Conservation (phyloP, 2,113 vertebrate species). For the Xiphophorus couchianus region DNA sequence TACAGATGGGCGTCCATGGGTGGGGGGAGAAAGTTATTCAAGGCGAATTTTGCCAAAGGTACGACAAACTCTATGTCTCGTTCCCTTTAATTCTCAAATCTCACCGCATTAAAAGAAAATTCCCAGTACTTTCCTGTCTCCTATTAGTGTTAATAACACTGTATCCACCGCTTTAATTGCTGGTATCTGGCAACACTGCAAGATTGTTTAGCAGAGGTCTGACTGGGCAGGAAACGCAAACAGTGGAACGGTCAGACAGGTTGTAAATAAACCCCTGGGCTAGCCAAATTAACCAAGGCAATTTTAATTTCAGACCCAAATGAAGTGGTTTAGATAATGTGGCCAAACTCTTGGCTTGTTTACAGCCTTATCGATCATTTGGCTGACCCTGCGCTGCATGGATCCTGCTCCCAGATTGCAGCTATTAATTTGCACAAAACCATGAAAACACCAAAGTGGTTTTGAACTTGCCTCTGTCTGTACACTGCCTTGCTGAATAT, state of each 20-base stretch:
- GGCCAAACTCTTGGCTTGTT: slow-evolving; percentile 18
- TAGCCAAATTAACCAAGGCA: slow-evolving; percentile 18
- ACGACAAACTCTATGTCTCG: slow-evolving; percentile 19
- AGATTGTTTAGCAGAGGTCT: slow-evolving; percentile 33
- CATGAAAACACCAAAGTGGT: neutral
- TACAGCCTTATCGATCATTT: slow-evolving; percentile 6
- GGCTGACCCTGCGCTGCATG: neutral
- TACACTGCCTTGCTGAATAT: neutral
- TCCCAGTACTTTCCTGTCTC: slow-evolving; percentile 1
- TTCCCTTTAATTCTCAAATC: slow-evolving; percentile 3
- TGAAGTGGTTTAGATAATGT: slow-evolving; percentile 13
- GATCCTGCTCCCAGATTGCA: neutral
- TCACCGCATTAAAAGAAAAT: neutral
- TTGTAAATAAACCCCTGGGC: slow-evolving; percentile 43
- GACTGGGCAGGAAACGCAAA: slow-evolving; percentile 29
- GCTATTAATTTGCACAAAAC: neutral
- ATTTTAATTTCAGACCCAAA: slow-evolving; percentile 14
- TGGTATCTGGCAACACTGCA: slow-evolving; percentile 47
- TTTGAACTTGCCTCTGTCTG: neutral
- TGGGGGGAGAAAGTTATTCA: slow-evolving; percentile 77
- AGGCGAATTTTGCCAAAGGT: slow-evolving; percentile 77
- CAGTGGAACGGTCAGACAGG: slow-evolving; percentile 33
- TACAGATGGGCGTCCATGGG: slow-evolving; percentile 75
- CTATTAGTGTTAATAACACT: slow-evolving; percentile 21
- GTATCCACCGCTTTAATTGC: slow-evolving; percentile 43